phyloP scores from a whole-genome alignment of 2,113 vertebrate species.

The Podarcis raffonei region DNA sequence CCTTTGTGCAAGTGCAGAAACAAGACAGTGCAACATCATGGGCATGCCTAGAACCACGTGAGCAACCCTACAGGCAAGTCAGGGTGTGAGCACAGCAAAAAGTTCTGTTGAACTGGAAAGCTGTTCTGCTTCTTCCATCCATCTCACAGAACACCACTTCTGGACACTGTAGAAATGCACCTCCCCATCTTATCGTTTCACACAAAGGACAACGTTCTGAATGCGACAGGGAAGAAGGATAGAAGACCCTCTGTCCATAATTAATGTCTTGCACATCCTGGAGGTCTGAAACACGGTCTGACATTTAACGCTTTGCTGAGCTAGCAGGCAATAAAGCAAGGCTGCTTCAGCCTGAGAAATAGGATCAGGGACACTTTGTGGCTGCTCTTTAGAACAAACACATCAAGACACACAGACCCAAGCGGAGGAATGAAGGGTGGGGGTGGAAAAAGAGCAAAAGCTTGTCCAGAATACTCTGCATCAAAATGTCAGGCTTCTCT shows the following conservation, averaged over 20 bases:
- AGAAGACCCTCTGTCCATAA: not conserved
- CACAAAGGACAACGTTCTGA: not conserved
- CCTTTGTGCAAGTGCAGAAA: no score
- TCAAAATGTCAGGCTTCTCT: constrained; percentile 5
- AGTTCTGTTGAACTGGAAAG: not conserved
- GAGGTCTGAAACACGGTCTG: not conserved
- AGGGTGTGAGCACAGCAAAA: no score
- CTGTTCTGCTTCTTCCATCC: not conserved
- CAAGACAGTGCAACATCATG: no score
- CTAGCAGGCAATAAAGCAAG: not conserved
- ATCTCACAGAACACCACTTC: not conserved
- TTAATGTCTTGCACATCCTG: not conserved
- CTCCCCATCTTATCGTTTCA: not conserved
- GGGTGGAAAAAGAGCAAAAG: not conserved
- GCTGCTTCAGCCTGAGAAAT: constrained; percentile 3
- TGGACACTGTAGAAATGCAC: not conserved
- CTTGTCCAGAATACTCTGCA: not conserved
- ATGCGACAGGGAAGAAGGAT: not conserved
- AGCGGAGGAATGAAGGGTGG: not conserved
- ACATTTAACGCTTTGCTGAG: constrained; percentile 23
- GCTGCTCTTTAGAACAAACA: constrained; percentile 28
- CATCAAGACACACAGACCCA: constrained; percentile 10
- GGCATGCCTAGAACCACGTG: no score
- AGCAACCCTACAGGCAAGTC: no score
- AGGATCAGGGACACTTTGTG: not conserved